A percentile compares a stretch with the other conserved stretches of the same genome.
These are phyloP conservation scores for Elysia chlorotica DNA, from an alignment of 1,140 invertebrate genomes.

Conservation along the genomic window DNA sequence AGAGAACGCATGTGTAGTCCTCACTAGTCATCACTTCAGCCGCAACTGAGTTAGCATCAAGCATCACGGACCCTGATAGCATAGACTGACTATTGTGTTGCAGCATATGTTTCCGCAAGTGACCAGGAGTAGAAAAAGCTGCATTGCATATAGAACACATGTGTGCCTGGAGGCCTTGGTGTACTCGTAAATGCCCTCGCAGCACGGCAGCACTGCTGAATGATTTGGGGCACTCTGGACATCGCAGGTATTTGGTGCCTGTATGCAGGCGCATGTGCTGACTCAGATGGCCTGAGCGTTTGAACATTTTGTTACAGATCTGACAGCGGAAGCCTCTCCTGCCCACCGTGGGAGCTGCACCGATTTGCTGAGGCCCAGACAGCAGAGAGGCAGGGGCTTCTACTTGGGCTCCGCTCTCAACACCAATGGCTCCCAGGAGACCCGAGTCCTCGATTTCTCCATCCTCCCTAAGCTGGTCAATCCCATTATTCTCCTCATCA, in stretches of 20 bases:
- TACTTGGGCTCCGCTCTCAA: no score
- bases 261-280: constrained; percentile 47
- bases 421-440: no score
- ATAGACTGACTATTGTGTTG: constrained; percentile 52
- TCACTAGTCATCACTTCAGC: no score
- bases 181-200: constrained; percentile 58
- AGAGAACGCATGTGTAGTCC: constrained; percentile 60
- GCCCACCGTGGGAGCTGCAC: constrained; percentile 11
- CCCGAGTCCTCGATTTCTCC: not conserved
- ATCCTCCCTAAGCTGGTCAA: not conserved
- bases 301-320: constrained; percentile 53
- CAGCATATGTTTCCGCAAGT: constrained; percentile 56
- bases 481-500: constrained; percentile 18
- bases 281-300: constrained; percentile 57
- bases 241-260: constrained; percentile 54
- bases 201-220: constrained; percentile 57
- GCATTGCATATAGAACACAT: constrained; percentile 57
- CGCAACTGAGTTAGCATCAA: no score
- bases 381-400: no score
- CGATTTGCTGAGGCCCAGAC: no score
- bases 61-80: no score
- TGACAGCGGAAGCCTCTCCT: constrained; percentile 37
- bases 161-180: constrained; percentile 53
- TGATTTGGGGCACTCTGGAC: constrained; percentile 51
- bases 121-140: constrained; percentile 59